Percentiles rank a stretch among this genome's conserved stretches.
phyloP scores from a whole-genome alignment of 64 coral and sea anemone genomes.

The Stichodactyla mertensii region DNA sequence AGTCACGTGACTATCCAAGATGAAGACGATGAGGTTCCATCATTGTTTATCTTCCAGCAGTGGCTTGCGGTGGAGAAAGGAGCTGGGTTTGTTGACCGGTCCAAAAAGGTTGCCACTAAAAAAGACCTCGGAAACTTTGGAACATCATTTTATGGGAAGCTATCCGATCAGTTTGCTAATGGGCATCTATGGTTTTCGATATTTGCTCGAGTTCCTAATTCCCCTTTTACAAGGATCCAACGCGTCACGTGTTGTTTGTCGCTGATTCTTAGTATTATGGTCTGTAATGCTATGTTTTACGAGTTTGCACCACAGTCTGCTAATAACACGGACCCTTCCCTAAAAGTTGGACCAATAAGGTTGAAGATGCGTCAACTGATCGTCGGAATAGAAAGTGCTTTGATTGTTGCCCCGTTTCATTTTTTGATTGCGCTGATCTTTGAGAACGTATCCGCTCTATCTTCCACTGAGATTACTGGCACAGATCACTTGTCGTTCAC shows the following conservation, averaged over 20 bases:
- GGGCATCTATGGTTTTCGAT: conserved; percentile 49
- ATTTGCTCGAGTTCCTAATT: conserved; percentile 19
- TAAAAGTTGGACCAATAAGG: conserved; percentile 30
- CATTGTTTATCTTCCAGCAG: conserved; percentile 16
- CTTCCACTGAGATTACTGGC: neutral
- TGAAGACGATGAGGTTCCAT: neutral
- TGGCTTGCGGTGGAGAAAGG: conserved; percentile 55
- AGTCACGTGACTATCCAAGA: conserved; percentile 9
- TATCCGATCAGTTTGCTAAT: conserved; percentile 30
- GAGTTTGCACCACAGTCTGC: neutral
- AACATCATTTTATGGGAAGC: conserved; percentile 14
- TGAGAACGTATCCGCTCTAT: neutral
- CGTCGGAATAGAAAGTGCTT: conserved; percentile 31
- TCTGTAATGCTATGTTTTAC: conserved; percentile 50
- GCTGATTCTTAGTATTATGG: conserved; percentile 34
- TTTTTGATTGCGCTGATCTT: conserved; percentile 39
- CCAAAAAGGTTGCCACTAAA: neutral
- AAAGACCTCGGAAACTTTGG: neutral
- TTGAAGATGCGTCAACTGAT: conserved; percentile 31
- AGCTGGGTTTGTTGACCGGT: conserved; percentile 30
- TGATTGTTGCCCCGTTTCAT: conserved; percentile 34
- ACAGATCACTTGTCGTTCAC: neutral
- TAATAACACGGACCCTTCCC: neutral
- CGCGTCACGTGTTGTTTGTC: conserved; percentile 35
- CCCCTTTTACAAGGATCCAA: conserved; percentile 34